Evolutionary conservation across 37 sponge, comb jelly and placozoan genomes (phyloP), one percentile per base, ranked within the genome.

Genomic region (Lycopodina hypogea): DNA sequence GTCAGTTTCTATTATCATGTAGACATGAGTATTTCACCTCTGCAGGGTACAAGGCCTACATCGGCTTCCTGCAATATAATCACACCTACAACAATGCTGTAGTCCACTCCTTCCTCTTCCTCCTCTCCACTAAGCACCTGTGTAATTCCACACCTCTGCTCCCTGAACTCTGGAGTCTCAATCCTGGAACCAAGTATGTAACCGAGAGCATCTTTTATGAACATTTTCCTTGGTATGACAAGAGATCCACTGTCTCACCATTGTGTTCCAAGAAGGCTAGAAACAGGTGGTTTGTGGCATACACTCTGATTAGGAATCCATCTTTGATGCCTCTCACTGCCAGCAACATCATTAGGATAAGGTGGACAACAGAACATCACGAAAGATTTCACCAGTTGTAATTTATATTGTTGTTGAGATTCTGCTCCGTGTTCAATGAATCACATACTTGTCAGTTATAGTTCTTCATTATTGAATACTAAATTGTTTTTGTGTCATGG

Each of bases 261-360:
- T 4, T 28, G n/a, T 26, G 28, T 4, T 59, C 28, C 60, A 12
- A 7, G 60, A 3, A 6, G 60, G n/a, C 69, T 39, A 34, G 42
- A 12, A 81, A 81, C 40, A 73, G 82, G 18, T 81, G 82, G 82
- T 28, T 72, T 30, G 73, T 81, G 73, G 82, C 73, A 3, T 81
- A 81, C 66, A 81, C 82, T 35, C 79, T 78, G 67, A 14, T 78
- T 26, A 78, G 61, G 35, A 78, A 78, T 33, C 79, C 79, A 28
- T 28, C 18, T 1, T 53, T 78, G 64, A 23, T 37, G 69, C 39
- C 37, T 19, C 42, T 69, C 38, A 69, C 41, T 9, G 69, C 69
- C 40, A 36, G 42, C 22, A 69, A n/a, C 19, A 23, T 59, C 12
- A 9, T 9, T 45, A 45, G 9, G 48, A 45, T 45, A 9, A 45